Base-by-base conservation (phyloP, 37 sponge, comb jelly and placozoan genomes). In the Aplysina aerophoba region DNA sequence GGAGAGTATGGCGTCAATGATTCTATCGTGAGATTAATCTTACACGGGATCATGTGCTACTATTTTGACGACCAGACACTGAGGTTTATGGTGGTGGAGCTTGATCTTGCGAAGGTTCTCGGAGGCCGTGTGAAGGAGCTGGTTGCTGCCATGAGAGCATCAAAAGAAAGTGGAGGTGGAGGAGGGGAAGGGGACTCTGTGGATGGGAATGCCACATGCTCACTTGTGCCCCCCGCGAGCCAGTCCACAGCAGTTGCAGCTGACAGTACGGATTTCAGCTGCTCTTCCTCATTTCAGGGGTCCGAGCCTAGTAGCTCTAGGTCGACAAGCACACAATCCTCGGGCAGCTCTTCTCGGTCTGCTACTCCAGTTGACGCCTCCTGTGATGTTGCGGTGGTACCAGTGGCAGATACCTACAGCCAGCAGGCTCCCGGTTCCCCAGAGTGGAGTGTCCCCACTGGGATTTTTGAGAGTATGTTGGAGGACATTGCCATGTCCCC, bases 381-480 rank as follows among this genome's bases (percentile, higher is more conserved):
- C 14, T 0, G 21, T 16, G 53, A 21, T 41, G 53, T 41, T 19
- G 27, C 27, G 1, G 34, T 17, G 34, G 17, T 69, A 34, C 71
- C 33, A 31, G n/a, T 40, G 5, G 24, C 24, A 16, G 78, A 25
- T 1, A 15, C 54, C n/a, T 75, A 37, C 14, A 73, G 17, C 22
- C 44, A 41, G 13, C n/a, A 19, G 22, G 21, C 33, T 75, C 78
- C 78, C 1, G 12, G 14, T 14, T 75, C 78, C 37, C 78, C 78
- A 21, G 78, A 75, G 5, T 75, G 78, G 78, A 44, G 50, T 8
- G 6, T 40, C 0, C 25, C 33, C 25, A 53, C 54, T 11, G 33
- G 24, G 6, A 22, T 75, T 15, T 75, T 75, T 75, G 78, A 75
- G 37, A 36, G 53, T 24, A 69, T 69, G 28, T 35, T 69, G 34